Base-by-base conservation (phyloP, 2,888 invertebrate species). In the Xanthostigma xanthostigma region DNA sequence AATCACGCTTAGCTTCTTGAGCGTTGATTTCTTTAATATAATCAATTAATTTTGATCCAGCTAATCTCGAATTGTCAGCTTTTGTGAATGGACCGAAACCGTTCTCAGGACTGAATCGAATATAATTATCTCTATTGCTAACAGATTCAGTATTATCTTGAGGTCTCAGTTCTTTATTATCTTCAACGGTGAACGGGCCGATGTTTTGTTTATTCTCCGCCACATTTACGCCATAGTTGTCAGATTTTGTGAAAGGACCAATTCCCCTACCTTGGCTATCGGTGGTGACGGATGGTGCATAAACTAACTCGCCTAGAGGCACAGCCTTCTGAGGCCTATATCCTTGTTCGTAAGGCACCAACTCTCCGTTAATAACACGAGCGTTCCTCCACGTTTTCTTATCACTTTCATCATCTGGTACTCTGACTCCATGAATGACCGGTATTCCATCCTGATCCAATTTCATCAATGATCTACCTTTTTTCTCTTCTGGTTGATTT, bases 331-430 rank as follows among this genome's bases (percentile, higher is more conserved):
- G 76, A 44, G 81, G 79, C 51, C 74, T 74, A 54, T 80, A 79
- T 8, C 78, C 81, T 58, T 79, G 76, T 44, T 82, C 82, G 57
- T 85, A 84, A 13, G 85, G 84, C 42, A 84, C 72, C 45, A 91
- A 66, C 62, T 86, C 80, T 48, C 87, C 86, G 59, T 91, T 89
- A 42, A 91, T 85, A 11, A 91, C 89, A 53, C 90, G 73, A 1
- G 90, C 91, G 64, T 91, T 91, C 48, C 91, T 74, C 90, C 90
- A 91, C 0, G 81, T 83, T 62, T 85, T 84, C 54, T 80, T 81
- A 59, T 88, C 87, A 44, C 81, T 80, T 49, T 85, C 84, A 55
- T 88, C 85, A 59, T 92, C 91, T 0, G 90, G 90, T 39, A 88
- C 81, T 50, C 90, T 75, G 1, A 85, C 76, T 0, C 88, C 88